Evolutionary conservation across 1,140 invertebrate species (phyloP), one percentile per base, ranked within the genome.

Genomic region (Drosophila jambulina): DNA sequence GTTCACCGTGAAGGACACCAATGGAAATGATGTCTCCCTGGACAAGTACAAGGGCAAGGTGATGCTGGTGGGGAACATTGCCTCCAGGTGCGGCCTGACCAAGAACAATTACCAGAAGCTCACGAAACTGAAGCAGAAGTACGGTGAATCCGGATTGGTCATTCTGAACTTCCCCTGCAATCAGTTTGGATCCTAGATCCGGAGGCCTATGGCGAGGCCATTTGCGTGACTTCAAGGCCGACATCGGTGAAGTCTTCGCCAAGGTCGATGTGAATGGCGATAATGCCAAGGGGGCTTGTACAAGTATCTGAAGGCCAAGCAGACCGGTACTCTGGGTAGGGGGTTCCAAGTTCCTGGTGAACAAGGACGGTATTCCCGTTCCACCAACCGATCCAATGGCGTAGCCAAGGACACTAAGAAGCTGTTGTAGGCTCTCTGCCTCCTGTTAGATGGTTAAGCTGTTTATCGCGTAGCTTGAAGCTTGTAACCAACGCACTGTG

Each of bases 151-250:
- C 9, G 92, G 96, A 27, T 93, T 98, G 67, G 94, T 94, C 82
- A 97, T 98, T 79, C 92, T 98, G 5, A 98, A 96, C 4, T 99
- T 99, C 93, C 98, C 98, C 0, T 98, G 97, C 88, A 98, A 99
- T 93, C 97, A 99, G 91, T 99, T 99, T 93, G 95, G 94, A n/a
- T 93, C 94, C 0, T 97, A 97, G 93, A 97, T 98, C 97, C 97
- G 1, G 92, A 93, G 76, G 96, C 96, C 1, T 94, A 94, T 42
- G 93, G 94, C 7, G 93, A 95, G 48, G 95, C 25, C 98, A 97
- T 86, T 93, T 95, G 13, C 93, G 94, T 46, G 93, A 95, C 36
- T 95, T 95, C 65, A 95, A 96, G 68, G 96, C 96, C 0, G 94
- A 95, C 27, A 98, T 97, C 92, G 97, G 97, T 59, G 97, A 98